Base-by-base conservation (phyloP, 2,113 vertebrate species). In the Prolemur simus region DNA sequence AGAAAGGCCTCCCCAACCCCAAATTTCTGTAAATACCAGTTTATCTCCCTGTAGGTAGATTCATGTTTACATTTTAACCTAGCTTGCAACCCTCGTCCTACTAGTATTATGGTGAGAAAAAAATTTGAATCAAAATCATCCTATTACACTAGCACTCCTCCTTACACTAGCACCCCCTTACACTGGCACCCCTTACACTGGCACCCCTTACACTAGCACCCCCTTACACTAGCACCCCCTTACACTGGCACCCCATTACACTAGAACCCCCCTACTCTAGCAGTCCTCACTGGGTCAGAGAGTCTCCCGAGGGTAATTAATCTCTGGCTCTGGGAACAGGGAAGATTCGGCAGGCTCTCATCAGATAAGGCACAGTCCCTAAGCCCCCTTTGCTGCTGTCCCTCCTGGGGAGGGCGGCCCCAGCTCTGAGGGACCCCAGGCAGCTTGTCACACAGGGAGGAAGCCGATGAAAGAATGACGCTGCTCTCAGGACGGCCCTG, bases 271-370 rank as follows among this genome's bases (percentile, higher is more conserved):
- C 18, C 21, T 15, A 18, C 37, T 39, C 29, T n/a, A 2, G 4
- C 14, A 5, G 8, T 54, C 8, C 69, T 37, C 10, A 0, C 8
- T 15, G 34, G 58, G 8, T 12, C 49, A 6, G 5, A 37, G 39
- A 32, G 21, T 73, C n/a, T 54, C 42, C 42, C 20, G 47, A 52
- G 11, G 56, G 52, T 18, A 21, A 42, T 63, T 5, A 34, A 9
- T 9, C 2, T 34, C 49, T 5, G 3, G 34, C 42, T 42, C 63
- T 42, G n/a, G 18, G 49, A 17, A 23, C 77, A 23, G 37, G 17
- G 68, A 15, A 32, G 4, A 66, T n/a, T 20, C 29, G 10, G 4
- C 0, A 1, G n/a, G 5, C 14, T 77, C 14, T 56, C 63, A 29
- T 6, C 60, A 25, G 39, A 20, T 4, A 49, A 63, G 76, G 29